Evolutionary conservation across 2,888 invertebrate species (phyloP).

Genomic region (Anticlea derivata): DNA sequence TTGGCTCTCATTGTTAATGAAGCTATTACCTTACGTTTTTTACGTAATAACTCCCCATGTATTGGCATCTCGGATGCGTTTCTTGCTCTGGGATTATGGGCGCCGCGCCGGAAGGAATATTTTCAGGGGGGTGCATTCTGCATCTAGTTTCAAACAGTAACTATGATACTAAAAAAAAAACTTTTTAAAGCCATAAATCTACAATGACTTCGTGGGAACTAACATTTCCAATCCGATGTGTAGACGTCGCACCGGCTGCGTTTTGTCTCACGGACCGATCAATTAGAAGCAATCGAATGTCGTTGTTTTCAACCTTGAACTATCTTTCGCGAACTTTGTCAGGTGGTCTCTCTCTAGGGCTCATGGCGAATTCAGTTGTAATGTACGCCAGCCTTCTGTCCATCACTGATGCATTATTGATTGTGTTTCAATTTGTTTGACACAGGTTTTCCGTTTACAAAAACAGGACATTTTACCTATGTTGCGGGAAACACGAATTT

Average conservation of each 20-base stretch:
- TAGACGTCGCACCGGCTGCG: conserved; percentile 46
- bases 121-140: too few species aligned
- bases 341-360: background rate
- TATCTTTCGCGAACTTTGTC: conserved; percentile 50
- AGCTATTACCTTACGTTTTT: too few species aligned
- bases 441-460: background rate
- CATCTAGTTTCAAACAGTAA: too few species aligned
- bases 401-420: conserved; percentile 8
- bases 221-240: conserved; percentile 3
- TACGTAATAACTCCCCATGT: too few species aligned
- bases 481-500: too few species aligned
- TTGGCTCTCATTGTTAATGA: too few species aligned
- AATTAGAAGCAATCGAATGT: conserved; percentile 50
- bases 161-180: too few species aligned
- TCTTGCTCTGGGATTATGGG: too few species aligned
- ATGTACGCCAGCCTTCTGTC: background rate
- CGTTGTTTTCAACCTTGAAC: conserved; percentile 59
- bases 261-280: conserved; percentile 57
- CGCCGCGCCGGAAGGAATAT: too few species aligned
- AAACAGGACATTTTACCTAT: too few species aligned
- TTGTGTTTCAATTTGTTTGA: conserved; percentile 3
- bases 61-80: too few species aligned
- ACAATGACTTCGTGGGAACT: conserved; percentile 9
- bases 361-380: background rate
- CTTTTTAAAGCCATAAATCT: background rate